Evolutionary conservation across 2,113 vertebrate genomes (phyloP).

Genomic region (Nanger granti): DNA sequence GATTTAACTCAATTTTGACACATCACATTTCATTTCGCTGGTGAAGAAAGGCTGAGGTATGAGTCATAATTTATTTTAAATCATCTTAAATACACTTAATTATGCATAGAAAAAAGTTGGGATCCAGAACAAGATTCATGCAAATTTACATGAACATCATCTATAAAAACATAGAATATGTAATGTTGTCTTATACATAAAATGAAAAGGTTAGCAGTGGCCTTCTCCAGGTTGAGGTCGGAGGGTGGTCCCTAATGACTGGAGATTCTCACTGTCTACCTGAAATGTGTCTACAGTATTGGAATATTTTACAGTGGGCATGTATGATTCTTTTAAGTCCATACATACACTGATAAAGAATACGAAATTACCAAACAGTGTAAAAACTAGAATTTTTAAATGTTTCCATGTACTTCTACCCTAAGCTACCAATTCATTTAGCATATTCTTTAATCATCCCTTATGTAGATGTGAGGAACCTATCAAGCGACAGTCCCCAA

Average conservation of each 20-base stretch:
- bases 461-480: not conserved
- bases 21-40: slow-evolving; percentile 60
- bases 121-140: slow-evolving; percentile 38
- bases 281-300: not conserved
- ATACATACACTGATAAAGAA: not conserved
- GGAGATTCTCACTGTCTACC: not conserved
- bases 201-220: not conserved
- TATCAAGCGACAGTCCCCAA: not conserved
- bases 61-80: slow-evolving; percentile 75
- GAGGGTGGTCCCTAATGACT: not conserved
- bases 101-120: slow-evolving; percentile 48
- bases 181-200: not conserved
- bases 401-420: not conserved
- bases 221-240: not conserved
- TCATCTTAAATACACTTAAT: slow-evolving; percentile 71
- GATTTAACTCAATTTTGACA: slow-evolving; percentile 69
- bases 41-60: slow-evolving; percentile 62
- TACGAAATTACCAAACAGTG: not conserved
- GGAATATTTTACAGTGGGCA: not conserved
- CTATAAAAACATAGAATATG: slow-evolving; percentile 6
- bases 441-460: not conserved
- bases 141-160: slow-evolving; percentile 38
- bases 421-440: slow-evolving; percentile 4
- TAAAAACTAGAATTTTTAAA: slow-evolving; percentile 1
- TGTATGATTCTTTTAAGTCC: not conserved